Base-by-base conservation (phyloP, 2,888 invertebrate genomes). In the Trichopoda pennipes region DNA sequence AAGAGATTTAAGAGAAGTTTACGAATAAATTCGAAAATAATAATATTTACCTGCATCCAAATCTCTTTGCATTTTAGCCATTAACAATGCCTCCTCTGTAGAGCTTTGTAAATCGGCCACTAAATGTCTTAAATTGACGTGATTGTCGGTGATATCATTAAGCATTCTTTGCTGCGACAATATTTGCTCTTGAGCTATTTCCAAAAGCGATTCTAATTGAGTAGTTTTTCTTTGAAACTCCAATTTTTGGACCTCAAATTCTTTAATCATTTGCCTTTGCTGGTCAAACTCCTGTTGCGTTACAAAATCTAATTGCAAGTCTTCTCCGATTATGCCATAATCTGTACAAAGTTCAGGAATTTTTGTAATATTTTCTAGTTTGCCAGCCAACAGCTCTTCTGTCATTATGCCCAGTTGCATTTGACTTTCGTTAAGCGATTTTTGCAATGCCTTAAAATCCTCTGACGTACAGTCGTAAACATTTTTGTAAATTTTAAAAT, bases 41-140 rank as follows among this genome's bases (percentile, higher is more conserved):
- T 0, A 44, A 19, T 32, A 32, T 0, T 58, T 38, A 44, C 91
- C 88, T 61, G 84, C 80, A 68, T 90, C 88, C 58, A 91, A 81
- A 69, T 91, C 91, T 9, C 90, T 86, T 66, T 90, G 89, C 23
- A 88, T 86, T 84, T 91, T 91, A 12, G 89, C 89, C 81, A 91
- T 80, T 60, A 91, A 63, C 32, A 90, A 86, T 28, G 90, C 91
- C 32, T 91, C 91, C 60, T 89, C 88, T 32, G 88, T 88, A 12
- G 86, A 87, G 75, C 90, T 90, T 81, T 91, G 91, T 9, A 91
- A 83, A 87, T 91, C 91, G 2, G 91, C 91, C 55, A 91, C 90
- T 44, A 91, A 84, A 84, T 91, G 91, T 2, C 91, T 86, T 60
- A 91, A 60, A 49, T 86, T 88, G 7, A 91, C 90, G 70, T 91